These are phyloP conservation scores for Xyrauchen texanus DNA, from an alignment of 2,113 vertebrate genomes.

Conservation along the genomic window DNA sequence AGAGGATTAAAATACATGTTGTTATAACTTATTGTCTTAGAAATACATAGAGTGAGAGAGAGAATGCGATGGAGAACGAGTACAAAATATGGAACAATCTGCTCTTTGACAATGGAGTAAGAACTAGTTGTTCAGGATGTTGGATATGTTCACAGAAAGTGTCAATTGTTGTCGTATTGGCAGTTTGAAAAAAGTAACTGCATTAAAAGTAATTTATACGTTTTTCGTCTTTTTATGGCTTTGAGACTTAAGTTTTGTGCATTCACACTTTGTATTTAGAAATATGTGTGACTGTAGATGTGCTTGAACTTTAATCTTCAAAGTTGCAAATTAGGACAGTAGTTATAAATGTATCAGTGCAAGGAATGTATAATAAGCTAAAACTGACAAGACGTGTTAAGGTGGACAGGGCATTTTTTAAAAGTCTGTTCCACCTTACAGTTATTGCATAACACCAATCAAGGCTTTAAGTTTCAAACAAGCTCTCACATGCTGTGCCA, in stretches of 20 bases:
- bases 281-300: no score
- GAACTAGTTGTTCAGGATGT: neutral
- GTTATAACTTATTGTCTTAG: neutral
- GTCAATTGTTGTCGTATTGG: no score
- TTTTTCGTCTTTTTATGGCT: no score
- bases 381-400: neutral
- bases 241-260: no score
- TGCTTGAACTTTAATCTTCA: neutral
- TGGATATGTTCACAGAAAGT: neutral
- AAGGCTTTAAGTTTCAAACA: neutral
- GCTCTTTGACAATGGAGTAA: neutral
- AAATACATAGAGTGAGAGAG: neutral
- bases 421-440: neutral
- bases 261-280: no score
- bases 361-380: neutral
- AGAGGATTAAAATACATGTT: constrained; percentile 5
- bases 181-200: neutral
- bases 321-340: neutral
- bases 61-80: neutral
- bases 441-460: constrained; percentile 15
- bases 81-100: neutral
- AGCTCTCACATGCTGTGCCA: constrained; percentile 22
- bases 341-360: neutral
- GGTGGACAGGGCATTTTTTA: neutral
- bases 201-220: no score